Base-by-base conservation (phyloP, 2,888 invertebrate species). In the Cerceris ruficornis region DNA sequence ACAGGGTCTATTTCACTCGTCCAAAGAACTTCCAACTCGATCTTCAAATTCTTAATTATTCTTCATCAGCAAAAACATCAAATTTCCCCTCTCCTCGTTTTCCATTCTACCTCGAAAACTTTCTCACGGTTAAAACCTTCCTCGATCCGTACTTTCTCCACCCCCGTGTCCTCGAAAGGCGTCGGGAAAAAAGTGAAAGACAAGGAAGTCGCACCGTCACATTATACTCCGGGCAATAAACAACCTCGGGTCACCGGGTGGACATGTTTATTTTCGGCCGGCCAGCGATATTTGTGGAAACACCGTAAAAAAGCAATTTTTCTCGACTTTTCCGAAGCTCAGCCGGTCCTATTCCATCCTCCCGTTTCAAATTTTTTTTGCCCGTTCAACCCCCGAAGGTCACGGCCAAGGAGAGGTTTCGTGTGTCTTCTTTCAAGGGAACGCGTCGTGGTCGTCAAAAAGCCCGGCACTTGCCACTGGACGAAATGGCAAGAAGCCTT, bases 401-500 rank as follows among this genome's bases (percentile, higher is more conserved):
- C 58, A 1, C 6, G 8, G 49, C 50, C 28, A 28, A 28, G 28
- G 28, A 28, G 50, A 14, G 59, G 68, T 82, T 60, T 80, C 66
- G 69, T 70, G 74, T 85, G 57, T 75, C 77, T 41, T 6, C 28
- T 70, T 77, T 71, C 59, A 58, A 14, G 2, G 15, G 54, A 15
- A 28, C 28, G 8, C 54, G 41, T 43, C 64, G 64, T 39, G n/a
- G 57, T 49, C 60, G 60, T 69, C 61, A 58, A 28, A 28, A 65
- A 57, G 62, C 69, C 39, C 72, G 61, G 52, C 46, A 50, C 28
- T 68, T 68, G 71, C 67, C 28, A 28, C n/a, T n/a, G 57, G 41
- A 65, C 66, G 49, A 76, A 81, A 73, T 59, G 69, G 64, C 66
- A 65, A 75, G 71, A 83, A 81, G 76, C 69, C 69, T 77, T 76